Evolutionary conservation across 1,140 invertebrate species (phyloP).

Genomic region (Scylla paramamosain): DNA sequence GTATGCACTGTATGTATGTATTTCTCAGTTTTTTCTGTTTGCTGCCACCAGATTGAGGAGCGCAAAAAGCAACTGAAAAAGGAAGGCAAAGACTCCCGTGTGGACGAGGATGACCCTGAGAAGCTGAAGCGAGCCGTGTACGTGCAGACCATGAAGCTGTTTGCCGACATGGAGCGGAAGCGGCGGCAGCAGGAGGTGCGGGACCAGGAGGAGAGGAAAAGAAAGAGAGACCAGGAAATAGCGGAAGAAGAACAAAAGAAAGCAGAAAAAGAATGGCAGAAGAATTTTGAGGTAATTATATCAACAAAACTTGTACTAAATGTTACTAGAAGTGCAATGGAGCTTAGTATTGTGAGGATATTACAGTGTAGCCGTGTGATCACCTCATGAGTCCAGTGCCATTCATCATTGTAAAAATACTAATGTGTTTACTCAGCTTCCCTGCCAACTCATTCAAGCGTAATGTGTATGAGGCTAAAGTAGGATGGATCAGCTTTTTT

Average conservation of each 20-base stretch:
- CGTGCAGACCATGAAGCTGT: conserved; percentile 99
- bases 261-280: conserved; percentile 96
- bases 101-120: conserved; percentile 96
- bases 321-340: neutral
- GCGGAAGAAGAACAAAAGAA: conserved; percentile 94
- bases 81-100: conserved; percentile 86
- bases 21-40: neutral
- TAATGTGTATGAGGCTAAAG: too few species aligned
- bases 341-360: too few species aligned
- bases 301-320: neutral
- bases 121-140: conserved; percentile 97
- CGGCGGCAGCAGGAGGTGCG: conserved; percentile 87
- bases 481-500: too few species aligned
- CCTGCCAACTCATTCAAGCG: too few species aligned
- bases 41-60: conserved; percentile 88
- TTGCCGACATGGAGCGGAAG: conserved; percentile 97
- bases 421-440: too few species aligned
- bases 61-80: conserved; percentile 97
- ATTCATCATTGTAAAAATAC: too few species aligned
- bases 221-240: conserved; percentile 96
- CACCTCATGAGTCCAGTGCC: too few species aligned
- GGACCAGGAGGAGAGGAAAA: conserved; percentile 96
- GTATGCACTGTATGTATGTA: too few species aligned
- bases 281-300: conserved; percentile 94
- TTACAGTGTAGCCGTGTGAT: neutral